Evolutionary conservation across 2,113 vertebrate species (phyloP), one percentile per base, ranked within the genome.

Genomic region (Coryphaenoides rupestris): DNA sequence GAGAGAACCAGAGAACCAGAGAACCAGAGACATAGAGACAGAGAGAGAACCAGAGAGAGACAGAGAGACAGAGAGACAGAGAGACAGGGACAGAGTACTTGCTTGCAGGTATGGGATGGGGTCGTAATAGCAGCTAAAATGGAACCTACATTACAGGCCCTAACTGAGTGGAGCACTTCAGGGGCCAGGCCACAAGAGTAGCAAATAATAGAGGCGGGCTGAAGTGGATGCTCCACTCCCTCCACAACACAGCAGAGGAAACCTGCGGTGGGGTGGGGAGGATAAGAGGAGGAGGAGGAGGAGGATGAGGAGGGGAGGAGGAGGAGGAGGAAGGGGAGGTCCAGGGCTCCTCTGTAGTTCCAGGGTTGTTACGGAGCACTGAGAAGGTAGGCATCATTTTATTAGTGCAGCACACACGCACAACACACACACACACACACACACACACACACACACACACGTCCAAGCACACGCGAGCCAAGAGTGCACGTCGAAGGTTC

Each of bases 91-190:
- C 66, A 78, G 77, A 79, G 81, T 74, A 72, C 78, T 84, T 73
- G 70, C 83, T 75, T 75, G 76, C 82, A 78, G 77, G 74, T 78
- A 83, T 76, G 72, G 74, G 79, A 83, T 77, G 72, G 72, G 86
- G 70, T 74, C 81, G 84, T 90, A 90, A 91, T 90, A 88, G 89
- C 87, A 73, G 78, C 82, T 90, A 84, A 91, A 92, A 91, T 91
- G 90, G 90, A 92, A 91, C 90, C 88, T 90, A 87, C 89, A 92
- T 92, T 90, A 91, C 83, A 86, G 79, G 85, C 87, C 84, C 86
- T 87, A 86, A 91, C 84, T 82, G 88, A 90, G 83, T 90, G 87
- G 86, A 85, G 74, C 84, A 87, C 88, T 89, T 87, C 84, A 87
- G 87, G 81, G 81, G 73, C 76, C 72, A 69, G 77, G 74, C 75